Evolutionary conservation across 2,797 vertebrate genomes (phyloP), one percentile per base, ranked within the genome.

Genomic region (Gobio occitaniae): DNA sequence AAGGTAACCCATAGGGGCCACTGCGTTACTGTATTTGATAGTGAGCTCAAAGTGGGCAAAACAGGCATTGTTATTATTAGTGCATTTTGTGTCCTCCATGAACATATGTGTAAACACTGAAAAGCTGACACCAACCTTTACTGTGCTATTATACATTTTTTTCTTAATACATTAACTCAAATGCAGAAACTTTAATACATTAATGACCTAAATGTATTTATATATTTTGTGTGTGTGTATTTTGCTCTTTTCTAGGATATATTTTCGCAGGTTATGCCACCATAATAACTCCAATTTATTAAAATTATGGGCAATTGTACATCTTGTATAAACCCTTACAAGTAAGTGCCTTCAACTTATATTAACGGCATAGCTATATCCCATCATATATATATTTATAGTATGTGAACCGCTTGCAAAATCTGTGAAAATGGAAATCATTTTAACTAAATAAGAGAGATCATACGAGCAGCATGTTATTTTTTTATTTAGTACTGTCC

Each of bases 1-100:
- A 90, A 84, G 89, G 82, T 85, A 88, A 86, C 94, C 93, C 89
- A 86, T 92, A 94, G 94, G 92, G 92, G 92, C 91, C 94, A 94
- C 94, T 95, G 92, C 92, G 84, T 90, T 89, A 90, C 93, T 92
- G 89, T 84, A 75, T 90, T 92, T 90, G 87, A 81, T 85, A 83
- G 82, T 63, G 68, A 78, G 83, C 87, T 84, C 82, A 91, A 69
- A 36, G 66, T 72, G 88, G 61, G 81, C 29, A 83, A 77, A 52
- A 38, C 12, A 68, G n/a, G 25, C 59, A 41, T 50, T n/a, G n/a
- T n/a, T 76, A 56, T 29, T 80, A 76, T 54, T 52, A 12, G 7
- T 54, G 82, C 36, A 21, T 68, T 84, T 32, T 75, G 52, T 47
- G n/a, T 72, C n/a, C 2, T 32, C 19, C n/a, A 6, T 61, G 59